Percentiles rank a stretch among this genome's conserved stretches.
phyloP scores from a whole-genome alignment of 2,113 vertebrate species.

The Corythoichthys intestinalis region DNA sequence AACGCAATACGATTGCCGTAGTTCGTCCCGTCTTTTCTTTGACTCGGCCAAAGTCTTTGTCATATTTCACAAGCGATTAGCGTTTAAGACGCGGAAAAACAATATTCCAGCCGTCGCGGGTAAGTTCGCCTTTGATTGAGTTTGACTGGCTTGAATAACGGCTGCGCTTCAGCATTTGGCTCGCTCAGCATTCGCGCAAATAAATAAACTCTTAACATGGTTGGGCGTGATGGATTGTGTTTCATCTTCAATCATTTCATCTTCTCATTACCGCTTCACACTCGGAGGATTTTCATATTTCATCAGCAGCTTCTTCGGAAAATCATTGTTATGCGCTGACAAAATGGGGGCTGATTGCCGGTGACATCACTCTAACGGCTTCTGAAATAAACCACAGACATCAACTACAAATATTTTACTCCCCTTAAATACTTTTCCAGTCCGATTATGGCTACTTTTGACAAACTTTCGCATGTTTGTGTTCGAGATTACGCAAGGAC shows the following conservation, averaged over 20 bases:
- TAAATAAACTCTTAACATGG: neutral
- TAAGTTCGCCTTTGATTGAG: neutral
- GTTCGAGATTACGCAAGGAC: too few species aligned
- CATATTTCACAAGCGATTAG: conserved; percentile 6
- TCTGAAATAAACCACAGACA: neutral
- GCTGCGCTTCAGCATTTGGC: neutral
- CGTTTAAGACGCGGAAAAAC: neutral
- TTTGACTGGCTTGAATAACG: conserved; percentile 3
- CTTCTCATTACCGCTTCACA: conserved; percentile 2
- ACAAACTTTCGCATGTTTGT: neutral
- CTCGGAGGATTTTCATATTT: conserved; percentile 3
- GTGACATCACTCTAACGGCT: neutral
- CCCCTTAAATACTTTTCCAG: neutral
- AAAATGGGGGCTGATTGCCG: neutral
- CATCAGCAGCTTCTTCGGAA: neutral
- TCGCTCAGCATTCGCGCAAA: neutral
- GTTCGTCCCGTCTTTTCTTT: neutral
- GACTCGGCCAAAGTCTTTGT: neutral
- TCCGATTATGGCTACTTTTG: neutral
- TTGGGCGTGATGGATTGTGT: neutral
- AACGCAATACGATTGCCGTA: neutral
- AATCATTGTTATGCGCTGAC: neutral
- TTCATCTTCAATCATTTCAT: conserved; percentile 3
- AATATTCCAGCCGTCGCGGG: neutral
- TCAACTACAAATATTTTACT: neutral